These are phyloP conservation scores for Nasua narica DNA, from an alignment of 2,797 vertebrate species.

Conservation along the genomic window DNA sequence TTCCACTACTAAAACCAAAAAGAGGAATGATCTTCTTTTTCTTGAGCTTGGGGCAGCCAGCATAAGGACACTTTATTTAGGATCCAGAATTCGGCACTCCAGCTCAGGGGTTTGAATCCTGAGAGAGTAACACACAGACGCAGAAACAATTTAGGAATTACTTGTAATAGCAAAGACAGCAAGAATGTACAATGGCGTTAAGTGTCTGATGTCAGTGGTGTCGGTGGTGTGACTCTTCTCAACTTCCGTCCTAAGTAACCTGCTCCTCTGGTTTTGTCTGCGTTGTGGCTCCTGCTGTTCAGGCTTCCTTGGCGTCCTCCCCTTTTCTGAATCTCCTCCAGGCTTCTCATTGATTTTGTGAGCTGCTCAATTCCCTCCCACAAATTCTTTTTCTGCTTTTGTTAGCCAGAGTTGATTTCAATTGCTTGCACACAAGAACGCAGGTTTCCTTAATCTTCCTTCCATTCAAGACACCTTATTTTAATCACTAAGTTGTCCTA, in stretches of 20 bases:
- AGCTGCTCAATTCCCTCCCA: neutral
- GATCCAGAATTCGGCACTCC: neutral
- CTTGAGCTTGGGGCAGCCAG: neutral
- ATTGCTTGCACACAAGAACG: neutral
- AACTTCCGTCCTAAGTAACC: neutral
- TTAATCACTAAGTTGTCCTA: neutral
- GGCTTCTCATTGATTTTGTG: neutral
- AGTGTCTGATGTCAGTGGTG: neutral
- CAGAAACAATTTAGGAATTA: slow-evolving; percentile 5
- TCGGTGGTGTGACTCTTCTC: neutral
- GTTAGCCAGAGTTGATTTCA: slow-evolving; percentile 2
- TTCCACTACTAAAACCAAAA: neutral
- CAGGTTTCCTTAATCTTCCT: neutral
- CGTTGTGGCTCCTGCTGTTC: neutral
- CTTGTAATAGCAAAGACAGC: neutral
- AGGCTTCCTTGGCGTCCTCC: neutral
- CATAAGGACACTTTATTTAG: neutral
- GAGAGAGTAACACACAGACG: neutral
- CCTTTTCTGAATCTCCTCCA: neutral
- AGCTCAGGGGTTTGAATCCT: neutral
- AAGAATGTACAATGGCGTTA: neutral
- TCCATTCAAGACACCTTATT: neutral
- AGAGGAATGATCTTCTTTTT: neutral
- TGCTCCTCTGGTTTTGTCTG: neutral
- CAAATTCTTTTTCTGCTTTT: neutral